These are phyloP conservation scores for Paragorgia papillata DNA, from an alignment of 92 coral and sea anemone genomes.

Conservation along the genomic window DNA sequence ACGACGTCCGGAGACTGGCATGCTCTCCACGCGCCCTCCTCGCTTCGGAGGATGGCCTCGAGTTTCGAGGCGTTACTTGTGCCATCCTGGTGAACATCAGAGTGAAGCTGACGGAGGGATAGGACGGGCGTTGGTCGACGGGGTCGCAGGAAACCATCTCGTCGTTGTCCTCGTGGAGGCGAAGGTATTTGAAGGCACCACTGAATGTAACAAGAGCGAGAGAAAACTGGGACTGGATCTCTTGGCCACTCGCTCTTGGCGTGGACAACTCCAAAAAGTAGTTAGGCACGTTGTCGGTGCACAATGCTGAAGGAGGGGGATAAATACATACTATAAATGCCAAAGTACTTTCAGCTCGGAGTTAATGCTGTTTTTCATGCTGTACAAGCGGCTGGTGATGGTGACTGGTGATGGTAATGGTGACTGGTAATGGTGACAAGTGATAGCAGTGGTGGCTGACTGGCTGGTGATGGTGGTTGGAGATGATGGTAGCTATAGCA, in stretches of 20 bases:
- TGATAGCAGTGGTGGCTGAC: too few relatives aligned
- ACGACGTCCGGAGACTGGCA: constrained; percentile 5
- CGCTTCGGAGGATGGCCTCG: background rate
- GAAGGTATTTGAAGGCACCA: constrained; percentile 36
- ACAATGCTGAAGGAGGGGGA: constrained; percentile 13
- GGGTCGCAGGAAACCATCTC: background rate
- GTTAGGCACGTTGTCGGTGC: constrained; percentile 16
- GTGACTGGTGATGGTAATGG: too few relatives aligned
- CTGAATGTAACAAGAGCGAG: constrained; percentile 6
- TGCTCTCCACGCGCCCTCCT: background rate
- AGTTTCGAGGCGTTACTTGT: constrained; percentile 13
- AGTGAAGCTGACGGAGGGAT: constrained; percentile 10
- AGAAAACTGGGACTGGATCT: constrained; percentile 7
- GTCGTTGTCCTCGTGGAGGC: constrained; percentile 17
- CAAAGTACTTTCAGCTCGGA: too few relatives aligned
- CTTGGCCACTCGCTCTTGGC: background rate
- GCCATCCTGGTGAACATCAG: constrained; percentile 25
- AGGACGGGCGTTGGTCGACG: background rate
- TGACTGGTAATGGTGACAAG: too few relatives aligned
- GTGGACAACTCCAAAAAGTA: constrained; percentile 26
- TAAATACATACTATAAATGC: background rate
- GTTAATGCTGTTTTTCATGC: too few relatives aligned
- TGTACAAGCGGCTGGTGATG: too few relatives aligned
- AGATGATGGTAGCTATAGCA: too few relatives aligned
- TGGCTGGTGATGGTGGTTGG: too few relatives aligned